These are phyloP conservation scores for Leuciscus idus DNA, from an alignment of 2,113 vertebrate species.

Conservation along the genomic window DNA sequence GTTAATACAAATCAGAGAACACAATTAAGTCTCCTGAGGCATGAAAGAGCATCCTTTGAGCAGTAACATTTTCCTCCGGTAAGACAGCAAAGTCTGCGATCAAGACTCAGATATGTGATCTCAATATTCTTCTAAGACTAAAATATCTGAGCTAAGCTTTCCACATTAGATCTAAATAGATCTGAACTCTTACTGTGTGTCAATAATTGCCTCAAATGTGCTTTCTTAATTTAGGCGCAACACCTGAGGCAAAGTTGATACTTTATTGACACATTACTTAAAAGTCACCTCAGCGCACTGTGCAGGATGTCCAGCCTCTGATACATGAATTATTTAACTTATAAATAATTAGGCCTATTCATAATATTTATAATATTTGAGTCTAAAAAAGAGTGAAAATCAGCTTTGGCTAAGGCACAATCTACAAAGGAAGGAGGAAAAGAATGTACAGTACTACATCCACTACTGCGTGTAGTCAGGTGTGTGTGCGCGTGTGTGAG, in stretches of 20 bases:
- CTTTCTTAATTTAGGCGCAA: neutral
- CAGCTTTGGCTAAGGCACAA: neutral
- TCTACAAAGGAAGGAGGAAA: neutral
- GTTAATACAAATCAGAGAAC: neutral
- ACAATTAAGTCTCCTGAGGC: neutral
- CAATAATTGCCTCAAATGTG: neutral
- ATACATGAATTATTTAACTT: neutral
- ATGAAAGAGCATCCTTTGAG: neutral
- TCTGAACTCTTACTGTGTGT: neutral
- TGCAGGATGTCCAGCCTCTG: neutral
- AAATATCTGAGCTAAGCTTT: too few relatives aligned
- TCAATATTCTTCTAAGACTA: neutral
- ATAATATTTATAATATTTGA: neutral
- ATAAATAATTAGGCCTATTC: neutral
- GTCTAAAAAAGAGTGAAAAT: neutral
- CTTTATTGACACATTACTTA: neutral
- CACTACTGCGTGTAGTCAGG: neutral
- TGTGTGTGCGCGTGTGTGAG: conserved; percentile 35
- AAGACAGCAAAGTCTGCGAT: neutral
- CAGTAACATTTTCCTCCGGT: neutral
- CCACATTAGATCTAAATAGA: neutral
- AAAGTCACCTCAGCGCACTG: neutral
- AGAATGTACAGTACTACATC: neutral
- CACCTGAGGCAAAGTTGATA: neutral
- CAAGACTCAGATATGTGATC: neutral